Evolutionary conservation across 2,797 vertebrate genomes (phyloP).

Genomic region (Fundulus diaphanus): DNA sequence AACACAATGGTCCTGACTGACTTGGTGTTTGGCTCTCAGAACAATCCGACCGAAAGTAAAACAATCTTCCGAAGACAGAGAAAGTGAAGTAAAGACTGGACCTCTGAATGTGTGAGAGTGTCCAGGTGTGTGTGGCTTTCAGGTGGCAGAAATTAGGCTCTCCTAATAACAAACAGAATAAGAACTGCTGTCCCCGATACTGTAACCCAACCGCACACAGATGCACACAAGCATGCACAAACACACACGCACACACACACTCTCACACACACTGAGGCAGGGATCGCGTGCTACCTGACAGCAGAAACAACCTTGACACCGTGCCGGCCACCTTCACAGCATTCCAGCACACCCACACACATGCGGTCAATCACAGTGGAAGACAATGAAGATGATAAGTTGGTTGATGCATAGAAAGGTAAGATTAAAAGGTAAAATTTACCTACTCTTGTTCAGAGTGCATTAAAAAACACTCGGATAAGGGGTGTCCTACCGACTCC

Average conservation of each 20-base stretch:
- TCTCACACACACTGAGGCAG: conserved; percentile 35
- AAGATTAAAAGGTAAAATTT: conserved; percentile 85
- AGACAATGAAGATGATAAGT: conserved; percentile 64
- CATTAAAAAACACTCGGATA: conserved; percentile 97
- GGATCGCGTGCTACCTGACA: conserved; percentile 76
- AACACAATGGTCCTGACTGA: conserved; percentile 10
- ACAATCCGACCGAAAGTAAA: conserved; percentile 44
- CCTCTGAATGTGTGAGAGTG: not conserved
- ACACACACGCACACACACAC: conserved; percentile 23
- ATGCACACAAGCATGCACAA: conserved; percentile 16
- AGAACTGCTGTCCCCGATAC: conserved; percentile 65
- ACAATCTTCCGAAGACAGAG: conserved; percentile 26
- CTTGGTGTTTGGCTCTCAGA: conserved; percentile 25
- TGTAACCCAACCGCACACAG: conserved; percentile 53
- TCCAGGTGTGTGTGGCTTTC: conserved; percentile 37
- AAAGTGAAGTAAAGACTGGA: conserved; percentile 41
- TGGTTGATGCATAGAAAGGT: conserved; percentile 43
- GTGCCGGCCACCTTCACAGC: conserved; percentile 70
- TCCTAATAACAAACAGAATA: conserved; percentile 47
- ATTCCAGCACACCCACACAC: conserved; percentile 54
- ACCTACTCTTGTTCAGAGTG: conserved; percentile 99
- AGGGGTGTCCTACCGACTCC: conserved; percentile 99
- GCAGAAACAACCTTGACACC: conserved; percentile 75
- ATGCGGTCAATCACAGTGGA: conserved; percentile 40
- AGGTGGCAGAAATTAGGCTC: conserved; percentile 57